Conservation (phyloP, 2,797 vertebrate genomes). For the Poeciliopsis presidionis region DNA sequence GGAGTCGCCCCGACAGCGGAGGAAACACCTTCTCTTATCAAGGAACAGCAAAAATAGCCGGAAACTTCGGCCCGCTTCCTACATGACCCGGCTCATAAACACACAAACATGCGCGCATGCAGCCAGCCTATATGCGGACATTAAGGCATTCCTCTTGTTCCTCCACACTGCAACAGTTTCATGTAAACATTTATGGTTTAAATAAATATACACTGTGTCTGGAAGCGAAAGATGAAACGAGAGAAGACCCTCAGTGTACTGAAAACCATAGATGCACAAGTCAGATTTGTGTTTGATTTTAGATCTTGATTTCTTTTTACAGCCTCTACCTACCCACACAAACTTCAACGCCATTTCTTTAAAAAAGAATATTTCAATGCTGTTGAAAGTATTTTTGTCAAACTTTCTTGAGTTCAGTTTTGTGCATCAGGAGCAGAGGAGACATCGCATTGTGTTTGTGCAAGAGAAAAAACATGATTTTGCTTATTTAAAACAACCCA, state of each 20-base stretch:
- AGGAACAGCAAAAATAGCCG: constrained; percentile 65
- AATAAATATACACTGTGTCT: constrained; percentile 2
- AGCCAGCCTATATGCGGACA: constrained; percentile 14
- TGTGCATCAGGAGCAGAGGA: background rate
- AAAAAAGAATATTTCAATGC: background rate
- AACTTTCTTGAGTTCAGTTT: background rate
- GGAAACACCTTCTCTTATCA: constrained; percentile 83
- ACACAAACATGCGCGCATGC: constrained; percentile 5
- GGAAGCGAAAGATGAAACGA: background rate
- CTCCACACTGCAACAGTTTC: constrained; percentile 14
- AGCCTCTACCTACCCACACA: background rate
- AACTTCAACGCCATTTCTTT: background rate
- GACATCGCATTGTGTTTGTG: background rate
- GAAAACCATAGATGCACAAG: background rate
- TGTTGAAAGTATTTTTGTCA: background rate
- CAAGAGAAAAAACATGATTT: background rate
- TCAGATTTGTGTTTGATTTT: background rate
- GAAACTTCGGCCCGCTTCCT: constrained; percentile 68
- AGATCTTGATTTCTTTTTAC: background rate
- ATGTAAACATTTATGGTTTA: background rate
- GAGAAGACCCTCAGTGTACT: background rate
- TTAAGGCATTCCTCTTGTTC: constrained; percentile 16
- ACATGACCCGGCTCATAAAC: constrained; percentile 23
- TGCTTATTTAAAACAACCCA: background rate
- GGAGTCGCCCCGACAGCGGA: constrained; percentile 52